Base-by-base conservation (phyloP, 2,113 vertebrate species). In the Tragelaphus scriptus region DNA sequence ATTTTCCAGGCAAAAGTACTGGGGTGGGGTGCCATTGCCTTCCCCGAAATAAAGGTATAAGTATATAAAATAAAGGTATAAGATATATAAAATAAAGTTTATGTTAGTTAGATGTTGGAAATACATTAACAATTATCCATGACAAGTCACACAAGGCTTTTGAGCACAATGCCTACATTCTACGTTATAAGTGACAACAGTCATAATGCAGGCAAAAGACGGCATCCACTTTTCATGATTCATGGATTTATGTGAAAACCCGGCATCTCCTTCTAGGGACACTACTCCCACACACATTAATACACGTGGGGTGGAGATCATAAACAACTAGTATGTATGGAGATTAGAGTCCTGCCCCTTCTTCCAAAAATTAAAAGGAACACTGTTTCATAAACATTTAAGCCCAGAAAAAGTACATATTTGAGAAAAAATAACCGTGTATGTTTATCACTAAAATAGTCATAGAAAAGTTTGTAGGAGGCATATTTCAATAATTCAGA, bases 211-310 rank as follows among this genome's bases (percentile, higher is more conserved):
- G 2, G 40, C 3, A 97, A 96, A 11, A 95, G 85, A 97, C 51
- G 17, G 86, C 55, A 97, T 93, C 90, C 49, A 87, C 95, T 97
- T 89, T 95, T 98, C 94, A 96, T 87, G 28, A 97, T 53, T 53
- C n/a, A 85, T 11, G 96, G 94, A 26, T 75, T 88, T 85, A 36
- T 25, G 87, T 8, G 94, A 89, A 94, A 96, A 80, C 75, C 75
- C 94, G 25, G 4, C 80, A 47, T 92, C 90, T 95, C 65, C 77
- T 53, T 88, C 84, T 75, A 68, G 2, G 13, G 93, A 75, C 49
- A 97, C 86, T 8, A 13, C 12, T 88, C 13, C 8, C n/a, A 86
- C 11, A 63, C 1, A 12, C 14, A 86, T 5, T 32, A 32, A 56
- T 5, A 32, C 25, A 89, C 7, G 9, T 75, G 5, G 3, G 3